phyloP scores from a whole-genome alignment of 2,797 vertebrate species.

The Setipinna tenuifilis region DNA sequence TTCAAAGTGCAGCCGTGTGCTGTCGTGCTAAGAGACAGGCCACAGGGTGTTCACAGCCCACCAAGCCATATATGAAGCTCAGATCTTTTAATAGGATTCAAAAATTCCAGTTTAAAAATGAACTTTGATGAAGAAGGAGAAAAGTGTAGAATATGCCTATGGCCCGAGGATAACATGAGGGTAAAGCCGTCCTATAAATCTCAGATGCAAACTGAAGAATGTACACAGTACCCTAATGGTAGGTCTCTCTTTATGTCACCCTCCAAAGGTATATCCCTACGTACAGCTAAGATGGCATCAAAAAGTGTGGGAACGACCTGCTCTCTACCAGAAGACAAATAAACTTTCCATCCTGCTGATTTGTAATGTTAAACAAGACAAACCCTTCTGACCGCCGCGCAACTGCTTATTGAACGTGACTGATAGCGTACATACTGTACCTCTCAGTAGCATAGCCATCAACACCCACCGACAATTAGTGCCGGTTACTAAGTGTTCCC shows the following conservation, averaged over 20 bases:
- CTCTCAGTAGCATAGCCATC: slow-evolving; percentile 16
- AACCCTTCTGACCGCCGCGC: slow-evolving; percentile 2
- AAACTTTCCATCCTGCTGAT: not conserved
- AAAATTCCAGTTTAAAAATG: not conserved
- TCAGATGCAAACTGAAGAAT: slow-evolving; percentile 4
- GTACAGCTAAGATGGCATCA: not conserved
- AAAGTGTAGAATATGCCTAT: slow-evolving; percentile 2
- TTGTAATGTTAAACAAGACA: slow-evolving; percentile 20
- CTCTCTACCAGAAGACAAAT: not conserved
- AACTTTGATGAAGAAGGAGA: slow-evolving; percentile 16
- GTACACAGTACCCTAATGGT: not conserved
- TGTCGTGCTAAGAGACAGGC: not conserved
- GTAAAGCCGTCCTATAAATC: slow-evolving; percentile 5
- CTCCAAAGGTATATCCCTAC: not conserved
- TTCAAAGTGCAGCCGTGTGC: not conserved
- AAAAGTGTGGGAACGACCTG: slow-evolving; percentile 20
- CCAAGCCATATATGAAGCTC: not conserved
- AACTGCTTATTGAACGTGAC: not conserved
- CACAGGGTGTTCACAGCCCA: not conserved
- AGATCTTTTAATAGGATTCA: slow-evolving; percentile 7
- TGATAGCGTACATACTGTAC: not conserved
- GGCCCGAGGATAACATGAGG: not conserved
- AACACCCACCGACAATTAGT: slow-evolving; percentile 9
- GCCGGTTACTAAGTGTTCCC: not conserved
- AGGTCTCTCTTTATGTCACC: not conserved